Evolutionary conservation across 2,888 invertebrate genomes (phyloP), one percentile per base, ranked within the genome.

Genomic region (Sinelater perroti): DNA sequence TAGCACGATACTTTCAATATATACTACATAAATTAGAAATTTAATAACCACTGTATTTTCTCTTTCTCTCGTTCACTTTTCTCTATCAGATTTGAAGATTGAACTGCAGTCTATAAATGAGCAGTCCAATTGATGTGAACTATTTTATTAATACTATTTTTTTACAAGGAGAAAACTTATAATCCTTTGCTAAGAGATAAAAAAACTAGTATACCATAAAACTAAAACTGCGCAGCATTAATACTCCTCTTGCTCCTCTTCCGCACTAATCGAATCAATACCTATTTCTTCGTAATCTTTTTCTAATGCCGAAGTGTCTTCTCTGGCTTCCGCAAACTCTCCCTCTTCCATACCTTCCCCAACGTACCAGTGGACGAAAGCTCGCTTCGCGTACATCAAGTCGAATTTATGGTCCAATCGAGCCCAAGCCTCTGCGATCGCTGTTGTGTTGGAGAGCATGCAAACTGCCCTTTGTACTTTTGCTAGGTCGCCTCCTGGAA

Each of bases 401-500:
- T 97, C 96, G 76, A 97, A 95, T 77, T 97, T 97, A 78, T 93
- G 92, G 79, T 96, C 93, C 58, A 96, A 82, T 78, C 91, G 86
- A 49, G 94, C 94, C 96, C 96, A 97, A 20, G 96, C 96, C 75
- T 96, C 95, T 2, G 95, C 95, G 72, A 97, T 96, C 63, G 96
- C 95, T 0, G 96, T 97, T 38, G 95, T 97, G 79, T 96, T 97
- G 71, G 94, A 94, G 77, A 97, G 79, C 96, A 97, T 97, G 84
- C 97, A 97, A 8, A 97, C 95, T 6, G 96, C 95, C 45, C 96
- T 87, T 76, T 94, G 93, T 1, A 95, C 94, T 79, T 94, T 95
- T 58, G 95, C 95, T 70, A 93, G 79, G 78, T 95, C 95, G 0
- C 94, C 95, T 14, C 94, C 93, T 0, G 95, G 95, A 0, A 95